phyloP scores from a whole-genome alignment of 2,113 vertebrate genomes.

The Peromyscus californicus region DNA sequence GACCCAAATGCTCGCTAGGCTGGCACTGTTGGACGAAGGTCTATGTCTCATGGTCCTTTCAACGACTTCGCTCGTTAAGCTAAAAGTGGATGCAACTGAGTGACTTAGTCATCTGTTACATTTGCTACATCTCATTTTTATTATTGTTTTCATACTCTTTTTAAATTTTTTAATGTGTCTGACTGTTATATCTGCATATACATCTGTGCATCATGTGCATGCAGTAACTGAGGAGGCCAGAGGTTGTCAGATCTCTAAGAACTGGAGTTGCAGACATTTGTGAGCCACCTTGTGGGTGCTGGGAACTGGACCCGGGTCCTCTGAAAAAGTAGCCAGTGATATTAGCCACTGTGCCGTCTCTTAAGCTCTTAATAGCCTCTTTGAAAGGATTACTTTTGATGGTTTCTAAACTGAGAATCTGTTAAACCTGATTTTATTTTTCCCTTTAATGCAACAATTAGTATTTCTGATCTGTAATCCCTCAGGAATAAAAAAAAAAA shows the following conservation, averaged over 20 bases:
- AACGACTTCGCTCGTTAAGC: neutral
- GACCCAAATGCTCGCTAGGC: neutral
- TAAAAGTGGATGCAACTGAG: neutral
- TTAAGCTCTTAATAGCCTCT: neutral
- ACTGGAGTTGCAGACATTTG: neutral
- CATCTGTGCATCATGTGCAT: neutral
- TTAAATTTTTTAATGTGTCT: neutral
- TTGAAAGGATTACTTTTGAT: neutral
- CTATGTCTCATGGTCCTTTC: neutral
- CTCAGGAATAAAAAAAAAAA: neutral
- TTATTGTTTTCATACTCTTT: neutral
- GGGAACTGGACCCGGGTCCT: neutral
- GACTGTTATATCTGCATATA: neutral
- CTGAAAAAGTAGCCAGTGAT: neutral
- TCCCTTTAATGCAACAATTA: neutral
- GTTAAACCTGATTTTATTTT: neutral
- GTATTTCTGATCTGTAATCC: slow-evolving; percentile 30
- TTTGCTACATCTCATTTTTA: neutral
- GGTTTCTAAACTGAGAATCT: neutral
- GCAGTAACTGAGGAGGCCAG: neutral
- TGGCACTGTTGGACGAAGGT: neutral
- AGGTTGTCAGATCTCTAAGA: neutral
- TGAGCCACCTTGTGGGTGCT: neutral
- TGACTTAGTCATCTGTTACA: neutral
- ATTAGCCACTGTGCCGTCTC: neutral